Base-by-base conservation (phyloP, 2,888 invertebrate genomes). In the Heliconius charithonia region DNA sequence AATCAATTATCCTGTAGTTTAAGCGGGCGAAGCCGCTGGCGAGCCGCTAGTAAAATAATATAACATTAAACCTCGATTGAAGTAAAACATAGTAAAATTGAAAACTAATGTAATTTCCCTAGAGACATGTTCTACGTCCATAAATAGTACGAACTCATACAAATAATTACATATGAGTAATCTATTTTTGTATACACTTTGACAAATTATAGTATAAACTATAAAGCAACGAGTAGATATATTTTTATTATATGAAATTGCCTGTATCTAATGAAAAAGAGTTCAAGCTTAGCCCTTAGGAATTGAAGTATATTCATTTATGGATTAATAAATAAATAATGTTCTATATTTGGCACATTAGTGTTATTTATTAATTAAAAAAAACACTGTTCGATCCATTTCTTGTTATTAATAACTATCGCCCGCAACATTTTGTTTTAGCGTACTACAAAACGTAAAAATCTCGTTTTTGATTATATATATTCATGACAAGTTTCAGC, bases 71-170 rank as follows among this genome's bases (percentile, higher is more conserved):
- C 6, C 29, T 51, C 29, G 56, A 29, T 56, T 51, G 22, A 75
- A 32, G 27, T 79, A 29, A 59, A 69, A 65, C 51, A 51, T 51
- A 72, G 67, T 73, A 70, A 72, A 69, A 79, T 75, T 79, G 75
- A 77, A 77, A 79, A 74, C 51, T 70, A 75, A 66, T 63, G 29
- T 79, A 73, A 81, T 81, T 81, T 81, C 81, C 81, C 81, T 25
- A 27, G 81, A 25, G 79, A 65, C 75, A 56, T 59, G 77, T 75
- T 79, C 45, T 69, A 67, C 72, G 75, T 78, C 65, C 75, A 73
- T 77, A 81, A 75, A 81, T 76, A 76, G 65, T 76, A 76, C 56
- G 74, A 56, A 74, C 73, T 74, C 76, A 71, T 80, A 56, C 63
- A 73, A 76, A 62, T 80, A 75, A 80, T 63, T 76, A 74, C 41